A percentile compares a stretch with the other conserved stretches of the same genome.
Conservation (phyloP, 30 jellyfish, hydroid and myxozoan species). For the Hydractinia echinata region DNA sequence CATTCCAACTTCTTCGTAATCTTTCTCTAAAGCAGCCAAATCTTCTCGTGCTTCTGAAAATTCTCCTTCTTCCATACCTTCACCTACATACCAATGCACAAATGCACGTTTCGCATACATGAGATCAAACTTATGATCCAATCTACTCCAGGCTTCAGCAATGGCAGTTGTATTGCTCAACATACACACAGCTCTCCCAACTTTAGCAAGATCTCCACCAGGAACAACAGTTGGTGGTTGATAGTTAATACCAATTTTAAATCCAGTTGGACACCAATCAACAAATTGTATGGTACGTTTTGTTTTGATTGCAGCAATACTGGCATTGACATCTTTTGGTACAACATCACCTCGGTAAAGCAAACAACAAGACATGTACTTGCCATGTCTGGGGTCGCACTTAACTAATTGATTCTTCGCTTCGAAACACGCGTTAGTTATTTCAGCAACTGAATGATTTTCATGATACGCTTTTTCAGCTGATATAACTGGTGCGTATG, state of each 20-base stretch:
- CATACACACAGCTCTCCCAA: constrained; percentile 40
- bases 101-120: constrained; percentile 48
- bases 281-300: constrained; percentile 77
- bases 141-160: constrained; percentile 50
- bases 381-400: constrained; percentile 86
- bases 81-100: constrained; percentile 55
- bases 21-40: constrained; percentile 82
- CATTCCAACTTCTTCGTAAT: constrained; percentile 80
- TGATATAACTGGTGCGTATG: constrained; percentile 84
- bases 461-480: constrained; percentile 89
- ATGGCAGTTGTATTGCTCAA: constrained; percentile 44
- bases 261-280: constrained; percentile 88
- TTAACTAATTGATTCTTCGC: constrained; percentile 88
- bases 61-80: constrained; percentile 92
- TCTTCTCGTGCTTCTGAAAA: constrained; percentile 95
- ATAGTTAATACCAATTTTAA: constrained; percentile 72
- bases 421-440: constrained; percentile 74
- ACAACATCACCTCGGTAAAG: constrained; percentile 89
- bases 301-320: constrained; percentile 71
- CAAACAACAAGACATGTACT: constrained; percentile 90
- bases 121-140: constrained; percentile 41
- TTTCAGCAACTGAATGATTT: constrained; percentile 58
- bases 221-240: constrained; percentile 74
- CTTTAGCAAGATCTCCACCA: constrained; percentile 44
- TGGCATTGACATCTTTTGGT: constrained; percentile 87